A percentile compares a stretch with the other conserved stretches of the same genome.
phyloP scores from a whole-genome alignment of 2,113 vertebrate genomes.

The Acrocephalus kingi region DNA sequence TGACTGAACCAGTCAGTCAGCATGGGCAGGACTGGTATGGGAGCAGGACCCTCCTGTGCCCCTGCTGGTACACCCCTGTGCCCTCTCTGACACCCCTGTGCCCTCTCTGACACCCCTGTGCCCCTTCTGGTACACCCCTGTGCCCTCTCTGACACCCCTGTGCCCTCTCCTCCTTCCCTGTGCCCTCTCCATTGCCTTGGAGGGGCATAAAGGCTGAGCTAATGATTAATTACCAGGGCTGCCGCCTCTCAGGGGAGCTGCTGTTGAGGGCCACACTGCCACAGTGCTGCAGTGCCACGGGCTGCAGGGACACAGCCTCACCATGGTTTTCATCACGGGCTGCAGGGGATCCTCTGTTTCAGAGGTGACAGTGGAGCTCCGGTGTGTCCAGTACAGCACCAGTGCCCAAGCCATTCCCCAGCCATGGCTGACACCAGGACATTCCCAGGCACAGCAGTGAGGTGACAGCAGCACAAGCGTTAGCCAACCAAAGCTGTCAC shows the following conservation, averaged over 20 bases:
- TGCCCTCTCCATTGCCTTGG: neutral
- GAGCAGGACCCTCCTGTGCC: rapidly evolving
- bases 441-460: neutral
- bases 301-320: neutral
- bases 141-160: neutral
- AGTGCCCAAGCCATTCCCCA: neutral
- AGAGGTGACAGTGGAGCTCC: neutral
- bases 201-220: too few relatives aligned
- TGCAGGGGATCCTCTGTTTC: neutral
- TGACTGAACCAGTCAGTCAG: neutral
- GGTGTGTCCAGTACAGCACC: neutral
- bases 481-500: neutral
- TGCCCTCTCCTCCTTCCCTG: rapidly evolving
- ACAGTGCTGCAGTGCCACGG: neutral
- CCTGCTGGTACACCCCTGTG: neutral
- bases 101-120: neutral
- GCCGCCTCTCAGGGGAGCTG: neutral
- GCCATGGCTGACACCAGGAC: neutral
- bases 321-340: rapidly evolving
- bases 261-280: neutral
- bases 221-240: neutral
- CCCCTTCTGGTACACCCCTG: neutral
- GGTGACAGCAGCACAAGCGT: neutral
- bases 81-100: neutral
- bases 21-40: neutral